These are phyloP conservation scores for Choristoneura fumiferana DNA, from an alignment of 1,140 invertebrate species.

Conservation along the genomic window DNA sequence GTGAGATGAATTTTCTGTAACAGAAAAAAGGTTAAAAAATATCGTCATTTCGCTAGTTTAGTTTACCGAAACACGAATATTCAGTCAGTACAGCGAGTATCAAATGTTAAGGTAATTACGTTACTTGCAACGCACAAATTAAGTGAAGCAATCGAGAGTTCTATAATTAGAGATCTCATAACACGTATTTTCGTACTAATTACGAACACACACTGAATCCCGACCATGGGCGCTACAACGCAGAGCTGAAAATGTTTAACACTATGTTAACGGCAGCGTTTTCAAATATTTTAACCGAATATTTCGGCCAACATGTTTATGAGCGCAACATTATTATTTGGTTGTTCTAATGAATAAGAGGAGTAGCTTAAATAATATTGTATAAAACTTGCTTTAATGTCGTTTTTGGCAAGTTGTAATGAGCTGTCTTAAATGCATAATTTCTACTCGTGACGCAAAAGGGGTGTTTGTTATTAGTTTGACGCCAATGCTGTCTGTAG, in stretches of 20 bases:
- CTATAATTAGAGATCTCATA: constrained; percentile 44
- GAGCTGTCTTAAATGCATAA: neutral
- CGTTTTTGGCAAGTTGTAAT: neutral
- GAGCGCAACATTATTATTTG: constrained; percentile 3
- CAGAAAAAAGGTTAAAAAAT: no score
- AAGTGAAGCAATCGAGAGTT: constrained; percentile 36
- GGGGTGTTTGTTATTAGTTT: no score
- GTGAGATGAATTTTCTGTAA: no score
- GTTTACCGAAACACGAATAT: no score
- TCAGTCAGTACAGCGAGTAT: neutral
- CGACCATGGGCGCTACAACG: constrained; percentile 18
- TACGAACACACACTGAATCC: constrained; percentile 18
- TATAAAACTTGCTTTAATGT: neutral
- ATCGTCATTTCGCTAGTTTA: no score
- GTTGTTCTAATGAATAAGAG: neutral
- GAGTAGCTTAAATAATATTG: neutral
- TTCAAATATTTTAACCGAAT: constrained; percentile 13
- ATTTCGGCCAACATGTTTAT: neutral
- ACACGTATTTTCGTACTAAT: constrained; percentile 33
- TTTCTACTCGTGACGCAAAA: no score
- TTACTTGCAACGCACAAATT: constrained; percentile 37
- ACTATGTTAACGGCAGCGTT: neutral
- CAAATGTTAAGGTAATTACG: constrained; percentile 9
- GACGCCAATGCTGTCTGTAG: no score
- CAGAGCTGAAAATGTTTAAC: constrained; percentile 19